Percentiles rank a stretch among this genome's conserved stretches.
phyloP scores from a whole-genome alignment of 2,797 vertebrate species.

The Argentina silus region DNA sequence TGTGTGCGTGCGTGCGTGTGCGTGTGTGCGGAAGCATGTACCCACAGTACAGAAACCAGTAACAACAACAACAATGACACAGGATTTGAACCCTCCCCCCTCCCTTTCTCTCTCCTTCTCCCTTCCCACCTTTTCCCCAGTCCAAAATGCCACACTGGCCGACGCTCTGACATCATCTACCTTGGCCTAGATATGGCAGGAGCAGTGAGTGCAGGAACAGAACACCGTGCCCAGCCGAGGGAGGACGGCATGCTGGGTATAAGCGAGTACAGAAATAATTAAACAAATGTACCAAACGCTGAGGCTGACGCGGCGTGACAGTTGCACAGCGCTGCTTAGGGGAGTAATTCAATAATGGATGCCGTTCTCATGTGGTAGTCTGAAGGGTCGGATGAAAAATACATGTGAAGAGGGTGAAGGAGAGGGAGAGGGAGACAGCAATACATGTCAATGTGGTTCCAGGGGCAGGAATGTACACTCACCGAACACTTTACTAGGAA shows the following conservation, averaged over 20 bases:
- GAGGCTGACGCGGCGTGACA: slow-evolving; percentile 71
- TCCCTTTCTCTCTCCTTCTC: slow-evolving; percentile 1
- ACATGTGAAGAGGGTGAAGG: slow-evolving; percentile 15
- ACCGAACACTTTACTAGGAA: no score
- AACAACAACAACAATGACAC: no score
- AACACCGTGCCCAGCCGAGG: slow-evolving; percentile 22
- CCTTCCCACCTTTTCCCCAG: neutral
- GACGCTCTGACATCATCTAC: slow-evolving; percentile 38
- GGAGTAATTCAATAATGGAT: slow-evolving; percentile 79
- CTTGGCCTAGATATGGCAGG: slow-evolving; percentile 55
- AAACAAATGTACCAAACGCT: slow-evolving; percentile 68
- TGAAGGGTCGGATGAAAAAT: slow-evolving; percentile 61
- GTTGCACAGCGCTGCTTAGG: slow-evolving; percentile 70
- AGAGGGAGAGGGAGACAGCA: slow-evolving; percentile 23
- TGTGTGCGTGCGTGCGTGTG: no score
- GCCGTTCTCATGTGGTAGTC: slow-evolving; percentile 71
- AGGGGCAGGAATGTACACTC: no score
- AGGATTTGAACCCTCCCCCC: neutral
- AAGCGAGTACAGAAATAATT: neutral
- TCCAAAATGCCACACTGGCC: slow-evolving; percentile 36
- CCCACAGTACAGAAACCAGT: no score
- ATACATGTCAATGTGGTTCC: no score
- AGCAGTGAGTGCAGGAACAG: slow-evolving; percentile 40
- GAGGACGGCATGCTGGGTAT: slow-evolving; percentile 27
- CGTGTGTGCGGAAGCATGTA: no score